Conservation (phyloP, 1,140 invertebrate species). For the Dysdera silvatica region DNA sequence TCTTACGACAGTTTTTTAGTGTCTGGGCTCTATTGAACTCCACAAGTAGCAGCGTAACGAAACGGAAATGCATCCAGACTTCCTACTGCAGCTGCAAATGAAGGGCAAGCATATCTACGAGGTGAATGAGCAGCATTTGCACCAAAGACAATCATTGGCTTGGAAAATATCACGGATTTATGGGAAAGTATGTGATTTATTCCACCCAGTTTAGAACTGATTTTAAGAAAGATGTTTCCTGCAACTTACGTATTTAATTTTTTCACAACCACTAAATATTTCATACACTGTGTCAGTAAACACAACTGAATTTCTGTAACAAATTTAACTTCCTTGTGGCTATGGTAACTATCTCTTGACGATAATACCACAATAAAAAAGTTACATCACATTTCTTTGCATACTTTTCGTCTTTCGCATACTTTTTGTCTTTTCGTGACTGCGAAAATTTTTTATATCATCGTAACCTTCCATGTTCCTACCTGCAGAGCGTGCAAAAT, state of each 20-base stretch:
- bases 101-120: constrained; percentile 62
- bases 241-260: constrained; percentile 45
- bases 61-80: constrained; percentile 9
- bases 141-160: constrained; percentile 62
- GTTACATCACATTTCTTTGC: background rate
- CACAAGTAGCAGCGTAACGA: background rate
- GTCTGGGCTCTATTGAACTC: background rate
- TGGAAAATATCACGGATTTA: constrained; percentile 38
- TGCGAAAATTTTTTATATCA: background rate
- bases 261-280: constrained; percentile 45
- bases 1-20: no score
- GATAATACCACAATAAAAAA: background rate
- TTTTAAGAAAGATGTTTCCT: constrained; percentile 71
- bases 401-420: background rate
- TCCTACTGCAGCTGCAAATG: constrained; percentile 63
- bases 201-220: constrained; percentile 74
- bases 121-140: constrained; percentile 76
- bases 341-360: background rate
- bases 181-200: constrained; percentile 60
- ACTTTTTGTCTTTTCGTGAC: background rate
- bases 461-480: background rate
- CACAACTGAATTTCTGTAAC: constrained; percentile 62
- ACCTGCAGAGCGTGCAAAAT: background rate
- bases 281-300: constrained; percentile 73
- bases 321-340: constrained; percentile 53